Percentiles rank a stretch among this genome's conserved stretches.
phyloP scores from a whole-genome alignment of 2,888 invertebrate species.

The Ypsolopha sequella region DNA sequence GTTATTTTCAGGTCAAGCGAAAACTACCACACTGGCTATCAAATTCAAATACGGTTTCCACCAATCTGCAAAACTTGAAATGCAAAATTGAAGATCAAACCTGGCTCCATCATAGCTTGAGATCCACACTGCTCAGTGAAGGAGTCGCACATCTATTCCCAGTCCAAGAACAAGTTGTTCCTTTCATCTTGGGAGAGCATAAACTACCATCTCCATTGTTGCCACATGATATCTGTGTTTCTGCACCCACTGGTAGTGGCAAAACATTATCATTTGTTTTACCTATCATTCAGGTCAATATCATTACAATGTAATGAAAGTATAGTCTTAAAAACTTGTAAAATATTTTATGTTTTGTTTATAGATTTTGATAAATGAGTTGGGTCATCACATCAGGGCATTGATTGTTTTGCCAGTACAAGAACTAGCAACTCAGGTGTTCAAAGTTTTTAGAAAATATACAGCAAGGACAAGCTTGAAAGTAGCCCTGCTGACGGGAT shows the following conservation, averaged over 20 bases:
- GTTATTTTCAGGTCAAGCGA: slow-evolving; percentile 73
- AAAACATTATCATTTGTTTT: slow-evolving; percentile 96
- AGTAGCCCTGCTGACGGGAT: slow-evolving; percentile 78
- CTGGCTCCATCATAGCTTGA: slow-evolving; percentile 74
- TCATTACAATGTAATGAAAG: too few species aligned
- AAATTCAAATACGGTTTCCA: slow-evolving; percentile 82
- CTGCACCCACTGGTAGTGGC: slow-evolving; percentile 97
- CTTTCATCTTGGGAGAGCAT: slow-evolving; percentile 78
- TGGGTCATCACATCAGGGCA: slow-evolving; percentile 80
- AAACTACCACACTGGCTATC: slow-evolving; percentile 91
- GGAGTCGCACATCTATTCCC: slow-evolving; percentile 87
- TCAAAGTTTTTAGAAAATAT: slow-evolving; percentile 83
- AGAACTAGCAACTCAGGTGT: slow-evolving; percentile 92
- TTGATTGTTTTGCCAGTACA: slow-evolving; percentile 94
- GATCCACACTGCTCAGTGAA: slow-evolving; percentile 75
- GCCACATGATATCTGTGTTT: slow-evolving; percentile 94
- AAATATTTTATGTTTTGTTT: too few species aligned
- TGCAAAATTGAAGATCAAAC: slow-evolving; percentile 66
- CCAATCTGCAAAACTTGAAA: slow-evolving; percentile 72
- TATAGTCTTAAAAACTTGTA: too few species aligned
- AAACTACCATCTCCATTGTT: slow-evolving; percentile 72
- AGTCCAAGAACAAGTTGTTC: slow-evolving; percentile 83
- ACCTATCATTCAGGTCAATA: slow-evolving; percentile 83
- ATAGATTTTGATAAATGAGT: slow-evolving; percentile 71
- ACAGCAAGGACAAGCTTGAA: slow-evolving; percentile 76